Percentiles rank a stretch among this genome's conserved stretches.
Evolutionary conservation across 2,797 vertebrate species (phyloP).

Genomic region (Periparus ater): DNA sequence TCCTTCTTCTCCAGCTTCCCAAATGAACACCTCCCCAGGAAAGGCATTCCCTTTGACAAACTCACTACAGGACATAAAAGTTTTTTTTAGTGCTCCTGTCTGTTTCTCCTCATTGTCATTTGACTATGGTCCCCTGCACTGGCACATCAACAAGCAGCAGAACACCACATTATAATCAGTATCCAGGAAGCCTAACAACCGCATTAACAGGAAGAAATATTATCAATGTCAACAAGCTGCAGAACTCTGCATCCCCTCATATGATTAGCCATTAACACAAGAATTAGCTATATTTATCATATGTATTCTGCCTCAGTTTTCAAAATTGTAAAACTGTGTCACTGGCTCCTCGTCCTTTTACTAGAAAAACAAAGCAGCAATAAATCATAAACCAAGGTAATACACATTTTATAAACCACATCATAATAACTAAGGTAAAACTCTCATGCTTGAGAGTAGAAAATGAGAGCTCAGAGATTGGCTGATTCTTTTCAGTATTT

Average conservation of each 20-base stretch:
- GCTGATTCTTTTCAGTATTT: neutral
- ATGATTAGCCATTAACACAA: neutral
- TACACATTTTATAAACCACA: neutral
- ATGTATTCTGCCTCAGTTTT: neutral
- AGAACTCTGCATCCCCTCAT: neutral
- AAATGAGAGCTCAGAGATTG: neutral
- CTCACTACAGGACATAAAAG: neutral
- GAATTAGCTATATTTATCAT: neutral
- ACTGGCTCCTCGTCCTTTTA: neutral
- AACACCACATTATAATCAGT: neutral
- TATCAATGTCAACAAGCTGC: neutral
- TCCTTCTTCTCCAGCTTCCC: neutral
- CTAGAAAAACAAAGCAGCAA: neutral
- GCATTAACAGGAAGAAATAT: neutral
- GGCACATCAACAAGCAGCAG: neutral
- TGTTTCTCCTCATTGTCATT: neutral
- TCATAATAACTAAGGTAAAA: neutral
- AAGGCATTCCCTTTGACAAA: neutral
- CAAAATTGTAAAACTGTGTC: neutral
- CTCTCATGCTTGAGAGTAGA: neutral
- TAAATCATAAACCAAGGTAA: neutral
- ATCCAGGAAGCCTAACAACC: neutral
- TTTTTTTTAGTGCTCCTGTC: neutral
- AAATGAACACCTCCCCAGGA: neutral
- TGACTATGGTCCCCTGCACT: neutral